Conservation (phyloP, 2,888 invertebrate genomes). For the Andrena fulva region DNA sequence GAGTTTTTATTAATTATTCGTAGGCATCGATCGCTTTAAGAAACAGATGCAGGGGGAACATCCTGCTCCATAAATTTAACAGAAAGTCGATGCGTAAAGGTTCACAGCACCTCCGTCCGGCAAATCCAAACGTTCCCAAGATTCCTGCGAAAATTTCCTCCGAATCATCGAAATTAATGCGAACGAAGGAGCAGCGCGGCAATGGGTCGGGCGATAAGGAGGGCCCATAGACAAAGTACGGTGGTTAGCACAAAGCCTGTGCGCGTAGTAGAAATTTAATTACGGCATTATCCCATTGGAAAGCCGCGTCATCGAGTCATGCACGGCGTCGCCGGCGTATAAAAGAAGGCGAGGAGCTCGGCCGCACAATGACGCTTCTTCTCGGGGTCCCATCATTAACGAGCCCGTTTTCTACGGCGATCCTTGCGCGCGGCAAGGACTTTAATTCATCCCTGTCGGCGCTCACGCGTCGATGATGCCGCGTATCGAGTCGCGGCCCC, state of each 20-base stretch:
- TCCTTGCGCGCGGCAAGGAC: conserved; percentile 34
- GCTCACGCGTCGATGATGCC: conserved; percentile 42
- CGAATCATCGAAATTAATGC: conserved; percentile 47
- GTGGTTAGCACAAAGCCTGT: conserved; percentile 40
- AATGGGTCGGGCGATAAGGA: conserved; percentile 27
- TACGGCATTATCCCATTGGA: conserved; percentile 49
- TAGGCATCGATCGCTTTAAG: no score
- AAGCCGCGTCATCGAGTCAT: conserved; percentile 33
- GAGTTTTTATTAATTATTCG: no score
- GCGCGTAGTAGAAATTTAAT: conserved; percentile 56
- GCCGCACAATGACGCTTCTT: conserved; percentile 47
- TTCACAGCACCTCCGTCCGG: neutral
- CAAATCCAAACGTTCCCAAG: neutral
- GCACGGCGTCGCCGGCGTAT: conserved; percentile 24
- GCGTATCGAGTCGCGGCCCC: conserved; percentile 35
- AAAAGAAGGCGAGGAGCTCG: conserved; percentile 31
- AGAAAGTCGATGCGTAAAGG: neutral
- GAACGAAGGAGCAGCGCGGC: neutral
- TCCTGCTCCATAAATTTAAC: neutral
- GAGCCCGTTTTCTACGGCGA: conserved; percentile 35
- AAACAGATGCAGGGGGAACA: neutral
- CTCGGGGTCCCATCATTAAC: conserved; percentile 53
- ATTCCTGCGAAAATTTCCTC: neutral
- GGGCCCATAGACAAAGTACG: conserved; percentile 43
- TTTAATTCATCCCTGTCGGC: conserved; percentile 47